A percentile compares a stretch with the other conserved stretches of the same genome.
Evolutionary conservation across 2,113 vertebrate species (phyloP).

Genomic region (Xiphophorus couchianus): DNA sequence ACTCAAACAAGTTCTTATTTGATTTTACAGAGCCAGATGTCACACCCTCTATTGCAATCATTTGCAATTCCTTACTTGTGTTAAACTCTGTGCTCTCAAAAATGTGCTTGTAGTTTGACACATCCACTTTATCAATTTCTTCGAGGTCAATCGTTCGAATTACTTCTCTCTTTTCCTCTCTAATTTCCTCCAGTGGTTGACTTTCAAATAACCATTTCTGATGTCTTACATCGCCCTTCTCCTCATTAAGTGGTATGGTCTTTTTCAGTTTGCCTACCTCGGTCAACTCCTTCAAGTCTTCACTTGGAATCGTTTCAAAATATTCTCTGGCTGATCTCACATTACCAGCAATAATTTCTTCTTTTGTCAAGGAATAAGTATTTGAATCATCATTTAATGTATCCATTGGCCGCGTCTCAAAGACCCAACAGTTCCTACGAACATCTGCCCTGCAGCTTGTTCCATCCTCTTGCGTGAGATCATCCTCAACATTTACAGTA

Average conservation of each 20-base stretch:
- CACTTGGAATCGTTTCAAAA: slow-evolving; percentile 87
- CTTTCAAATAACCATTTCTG: slow-evolving; percentile 92
- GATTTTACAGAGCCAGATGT: slow-evolving; percentile 85
- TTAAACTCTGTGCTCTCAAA: slow-evolving; percentile 86
- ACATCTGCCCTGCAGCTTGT: slow-evolving; percentile 80
- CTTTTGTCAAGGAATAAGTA: slow-evolving; percentile 62
- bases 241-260: slow-evolving; percentile 81
- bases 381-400: slow-evolving; percentile 84
- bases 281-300: slow-evolving; percentile 83
- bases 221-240: slow-evolving; percentile 88
- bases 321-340: slow-evolving; percentile 86
- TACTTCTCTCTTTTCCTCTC: slow-evolving; percentile 85
- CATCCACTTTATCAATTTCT: slow-evolving; percentile 87
- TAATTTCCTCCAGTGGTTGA: slow-evolving; percentile 87
- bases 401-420: slow-evolving; percentile 91
- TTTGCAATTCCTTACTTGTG: slow-evolving; percentile 81
- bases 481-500: slow-evolving; percentile 85
- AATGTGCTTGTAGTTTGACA: slow-evolving; percentile 83
- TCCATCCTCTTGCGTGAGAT: slow-evolving; percentile 84
- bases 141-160: slow-evolving; percentile 85
- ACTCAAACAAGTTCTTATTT: slow-evolving; percentile 90
- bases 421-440: slow-evolving; percentile 86
- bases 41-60: slow-evolving; percentile 86
- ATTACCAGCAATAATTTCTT: slow-evolving; percentile 86
- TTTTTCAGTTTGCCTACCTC: slow-evolving; percentile 87